Base-by-base conservation (phyloP, 2,888 invertebrate species). In the Coecobrya sp. region DNA sequence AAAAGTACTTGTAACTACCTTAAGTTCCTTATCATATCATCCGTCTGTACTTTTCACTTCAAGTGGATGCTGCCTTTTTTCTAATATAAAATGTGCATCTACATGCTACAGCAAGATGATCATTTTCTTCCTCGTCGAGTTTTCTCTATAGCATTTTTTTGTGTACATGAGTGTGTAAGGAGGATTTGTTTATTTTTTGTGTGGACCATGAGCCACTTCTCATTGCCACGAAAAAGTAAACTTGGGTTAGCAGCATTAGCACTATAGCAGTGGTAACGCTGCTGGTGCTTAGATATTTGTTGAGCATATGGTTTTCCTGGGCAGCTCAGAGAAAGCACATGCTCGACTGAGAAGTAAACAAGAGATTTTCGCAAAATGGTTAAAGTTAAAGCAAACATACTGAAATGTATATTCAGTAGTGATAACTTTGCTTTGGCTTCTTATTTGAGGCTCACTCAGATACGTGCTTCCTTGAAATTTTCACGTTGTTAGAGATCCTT, bases 171-270 rank as follows among this genome's bases (percentile, higher is more conserved):
- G n/a, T n/a, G n/a, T n/a, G n/a, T n/a, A n/a, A n/a, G n/a, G 49
- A 19, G 1, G 16, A 25, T 5, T 65, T 36, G 59, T 82, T 82
- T 25, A 42, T 76, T 76, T 55, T 68, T 62, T 62, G 73, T 76
- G 42, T 59, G 45, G 62, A 4, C 76, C 87, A 76, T 87, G 87
- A 87, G 87, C 87, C 42, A 87, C 62, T 87, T 87, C 62, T 87
- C 87, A 87, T 87, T 87, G 76, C 87, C 86, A 73, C 86, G 68
- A n/a, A 73, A 36, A 82, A 62, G n/a, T 55, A 52, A 81, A 86
- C 22, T 36, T 30, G 68, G 30, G 62, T 65, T 86, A 19, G 42
- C n/a, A n/a, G n/a, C n/a, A n/a, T n/a, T n/a, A n/a, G n/a, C n/a
- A n/a, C n/a, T 36, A 4, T 36, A 36, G 36, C 36, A 36, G 36